Evolutionary conservation across 2,888 invertebrate genomes (phyloP).

Genomic region (Drosophila birchii): DNA sequence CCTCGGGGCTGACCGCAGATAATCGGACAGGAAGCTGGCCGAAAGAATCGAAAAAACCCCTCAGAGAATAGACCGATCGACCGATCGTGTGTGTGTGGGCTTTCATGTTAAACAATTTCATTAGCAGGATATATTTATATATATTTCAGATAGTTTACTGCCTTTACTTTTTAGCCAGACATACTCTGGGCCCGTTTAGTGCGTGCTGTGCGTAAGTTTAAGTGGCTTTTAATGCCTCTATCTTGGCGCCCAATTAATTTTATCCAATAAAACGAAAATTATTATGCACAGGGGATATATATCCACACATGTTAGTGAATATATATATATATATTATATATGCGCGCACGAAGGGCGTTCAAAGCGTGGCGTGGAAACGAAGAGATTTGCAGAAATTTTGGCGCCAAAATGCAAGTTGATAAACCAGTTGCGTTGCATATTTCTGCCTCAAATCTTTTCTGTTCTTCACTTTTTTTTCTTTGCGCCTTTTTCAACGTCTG

Average conservation of each 20-base stretch:
- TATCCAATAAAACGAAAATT: constrained; percentile 75
- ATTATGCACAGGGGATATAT: constrained; percentile 69
- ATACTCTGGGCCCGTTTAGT: constrained; percentile 41
- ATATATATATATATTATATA: constrained; percentile 6
- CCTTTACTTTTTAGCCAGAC: not conserved
- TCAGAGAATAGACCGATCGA: constrained; percentile 18
- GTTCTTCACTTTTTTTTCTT: constrained; percentile 34
- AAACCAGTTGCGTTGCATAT: constrained; percentile 80
- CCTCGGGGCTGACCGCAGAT: constrained; percentile 72
- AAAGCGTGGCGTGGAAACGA: constrained; percentile 65
- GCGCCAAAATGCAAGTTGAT: constrained; percentile 83
- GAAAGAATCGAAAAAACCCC: constrained; percentile 17
- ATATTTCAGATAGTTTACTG: not conserved
- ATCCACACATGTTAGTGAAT: constrained; percentile 6
- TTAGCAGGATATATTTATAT: constrained; percentile 51
- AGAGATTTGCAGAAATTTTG: constrained; percentile 83
- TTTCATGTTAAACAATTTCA: constrained; percentile 61
- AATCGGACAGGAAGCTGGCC: constrained; percentile 69
- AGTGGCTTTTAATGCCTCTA: constrained; percentile 77
- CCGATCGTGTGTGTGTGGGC: constrained; percentile 49
- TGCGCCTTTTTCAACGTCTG: constrained; percentile 65
- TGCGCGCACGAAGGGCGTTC: constrained; percentile 67
- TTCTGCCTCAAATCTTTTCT: constrained; percentile 55
- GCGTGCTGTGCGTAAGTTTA: constrained; percentile 61
- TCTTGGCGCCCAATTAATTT: constrained; percentile 79